phyloP scores from a whole-genome alignment of 2,888 invertebrate species.

The Ennomos fuscantarius region DNA sequence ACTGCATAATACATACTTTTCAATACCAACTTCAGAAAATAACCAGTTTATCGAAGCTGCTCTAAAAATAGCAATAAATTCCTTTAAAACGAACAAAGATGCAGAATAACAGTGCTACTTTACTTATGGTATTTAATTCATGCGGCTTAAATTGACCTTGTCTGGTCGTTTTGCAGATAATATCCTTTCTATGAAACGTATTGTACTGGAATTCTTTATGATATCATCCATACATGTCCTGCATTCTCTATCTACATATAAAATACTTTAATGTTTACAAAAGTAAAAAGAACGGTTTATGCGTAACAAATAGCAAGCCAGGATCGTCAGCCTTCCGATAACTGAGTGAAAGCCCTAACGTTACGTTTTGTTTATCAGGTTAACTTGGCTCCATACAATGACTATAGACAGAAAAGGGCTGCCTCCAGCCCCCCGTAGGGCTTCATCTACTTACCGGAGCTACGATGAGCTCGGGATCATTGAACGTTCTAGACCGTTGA shows the following conservation, averaged over 20 bases:
- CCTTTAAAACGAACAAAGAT: conserved; percentile 1
- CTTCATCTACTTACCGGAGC: conserved; percentile 77
- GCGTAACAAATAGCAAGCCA: conserved; percentile 53
- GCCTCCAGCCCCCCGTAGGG: conserved; percentile 74
- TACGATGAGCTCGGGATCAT: conserved; percentile 77
- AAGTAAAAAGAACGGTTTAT: background rate
- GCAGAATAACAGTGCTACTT: conserved; percentile 31
- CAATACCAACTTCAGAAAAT: conserved; percentile 10
- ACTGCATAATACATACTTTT: conserved; percentile 42
- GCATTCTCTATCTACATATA: too few relatives aligned
- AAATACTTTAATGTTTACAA: background rate
- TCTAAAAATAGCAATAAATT: conserved; percentile 32
- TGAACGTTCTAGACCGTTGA: conserved; percentile 68
- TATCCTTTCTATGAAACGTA: conserved; percentile 32
- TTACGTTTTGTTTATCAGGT: conserved; percentile 71
- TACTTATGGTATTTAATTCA: conserved; percentile 31
- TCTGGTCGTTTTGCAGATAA: conserved; percentile 27
- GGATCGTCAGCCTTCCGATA: conserved; percentile 47
- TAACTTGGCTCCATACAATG: conserved; percentile 57
- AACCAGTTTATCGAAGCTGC: conserved; percentile 37
- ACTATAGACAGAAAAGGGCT: conserved; percentile 76
- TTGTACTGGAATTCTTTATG: conserved; percentile 29
- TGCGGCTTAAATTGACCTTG: conserved; percentile 33
- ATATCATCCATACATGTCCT: conserved; percentile 17
- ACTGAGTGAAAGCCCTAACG: conserved; percentile 49